Evolutionary conservation across 2,888 invertebrate genomes (phyloP).

Genomic region (Lasiommata megera): DNA sequence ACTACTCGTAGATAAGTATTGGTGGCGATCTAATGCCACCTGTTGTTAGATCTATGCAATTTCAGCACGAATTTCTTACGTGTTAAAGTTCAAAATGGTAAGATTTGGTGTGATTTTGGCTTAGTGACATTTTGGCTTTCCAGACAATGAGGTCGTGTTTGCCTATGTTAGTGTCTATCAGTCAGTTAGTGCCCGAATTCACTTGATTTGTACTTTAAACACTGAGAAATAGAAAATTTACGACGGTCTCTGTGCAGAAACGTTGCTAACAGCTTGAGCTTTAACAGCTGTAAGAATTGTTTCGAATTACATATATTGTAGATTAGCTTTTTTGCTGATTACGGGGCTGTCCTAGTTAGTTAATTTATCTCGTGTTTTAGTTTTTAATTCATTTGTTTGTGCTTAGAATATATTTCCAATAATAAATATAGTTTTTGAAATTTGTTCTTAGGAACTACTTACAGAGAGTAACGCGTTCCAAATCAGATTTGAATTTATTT

Average conservation of each 20-base stretch:
- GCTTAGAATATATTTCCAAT: too few relatives aligned
- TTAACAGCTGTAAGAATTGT: too few relatives aligned
- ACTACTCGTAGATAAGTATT: neutral
- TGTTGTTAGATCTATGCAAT: neutral
- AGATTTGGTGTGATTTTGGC: neutral
- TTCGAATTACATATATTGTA: too few relatives aligned
- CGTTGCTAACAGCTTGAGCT: too few relatives aligned
- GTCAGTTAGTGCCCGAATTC: conserved; percentile 6
- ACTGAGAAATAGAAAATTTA: neutral
- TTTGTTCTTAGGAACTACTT: too few relatives aligned
- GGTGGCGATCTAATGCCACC: conserved; percentile 6
- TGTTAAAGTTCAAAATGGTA: neutral
- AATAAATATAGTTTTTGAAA: too few relatives aligned
- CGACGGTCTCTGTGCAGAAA: neutral
- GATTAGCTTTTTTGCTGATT: too few relatives aligned
- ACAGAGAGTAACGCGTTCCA: too few relatives aligned
- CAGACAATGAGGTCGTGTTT: conserved; percentile 13
- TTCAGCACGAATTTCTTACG: neutral
- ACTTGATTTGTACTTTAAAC: neutral
- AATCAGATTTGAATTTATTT: too few relatives aligned
- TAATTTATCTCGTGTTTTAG: too few relatives aligned
- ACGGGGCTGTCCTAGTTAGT: too few relatives aligned
- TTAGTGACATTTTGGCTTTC: conserved; percentile 9
- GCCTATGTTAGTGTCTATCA: conserved; percentile 11
- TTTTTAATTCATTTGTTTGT: too few relatives aligned